Conservation (phyloP, 2,797 vertebrate species). For the Ibycter americanus region DNA sequence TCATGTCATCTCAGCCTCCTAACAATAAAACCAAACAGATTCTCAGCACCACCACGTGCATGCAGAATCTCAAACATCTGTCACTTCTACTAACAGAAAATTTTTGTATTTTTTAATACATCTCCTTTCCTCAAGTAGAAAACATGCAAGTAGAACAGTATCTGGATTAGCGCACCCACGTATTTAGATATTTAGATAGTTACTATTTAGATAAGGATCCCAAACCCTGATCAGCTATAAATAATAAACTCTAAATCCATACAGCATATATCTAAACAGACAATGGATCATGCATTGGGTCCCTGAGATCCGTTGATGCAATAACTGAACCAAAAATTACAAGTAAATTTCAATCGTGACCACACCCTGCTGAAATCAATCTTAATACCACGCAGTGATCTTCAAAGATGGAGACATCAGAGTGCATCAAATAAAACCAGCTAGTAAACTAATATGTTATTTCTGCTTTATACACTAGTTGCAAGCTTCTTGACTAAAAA, state of each 20-base stretch:
- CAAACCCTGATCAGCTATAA: neutral
- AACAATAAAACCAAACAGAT: neutral
- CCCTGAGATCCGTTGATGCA: neutral
- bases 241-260: neutral
- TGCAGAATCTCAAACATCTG: neutral
- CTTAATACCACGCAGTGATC: rapidly evolving
- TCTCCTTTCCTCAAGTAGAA: neutral
- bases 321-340: neutral
- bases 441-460: neutral
- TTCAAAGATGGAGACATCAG: neutral
- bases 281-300: rapidly evolving
- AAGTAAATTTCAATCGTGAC: neutral
- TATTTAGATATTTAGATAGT: neutral
- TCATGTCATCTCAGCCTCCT: neutral
- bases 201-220: neutral
- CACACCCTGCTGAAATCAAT: neutral
- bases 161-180: neutral
- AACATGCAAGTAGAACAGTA: neutral
- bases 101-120: neutral
- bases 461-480: neutral
- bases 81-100: neutral
- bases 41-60: neutral
- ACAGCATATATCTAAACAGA: neutral
- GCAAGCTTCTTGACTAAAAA: neutral
- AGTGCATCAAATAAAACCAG: neutral